phyloP scores from a whole-genome alignment of 1,140 invertebrate genomes.

The Lepeophtheirus salmonis region DNA sequence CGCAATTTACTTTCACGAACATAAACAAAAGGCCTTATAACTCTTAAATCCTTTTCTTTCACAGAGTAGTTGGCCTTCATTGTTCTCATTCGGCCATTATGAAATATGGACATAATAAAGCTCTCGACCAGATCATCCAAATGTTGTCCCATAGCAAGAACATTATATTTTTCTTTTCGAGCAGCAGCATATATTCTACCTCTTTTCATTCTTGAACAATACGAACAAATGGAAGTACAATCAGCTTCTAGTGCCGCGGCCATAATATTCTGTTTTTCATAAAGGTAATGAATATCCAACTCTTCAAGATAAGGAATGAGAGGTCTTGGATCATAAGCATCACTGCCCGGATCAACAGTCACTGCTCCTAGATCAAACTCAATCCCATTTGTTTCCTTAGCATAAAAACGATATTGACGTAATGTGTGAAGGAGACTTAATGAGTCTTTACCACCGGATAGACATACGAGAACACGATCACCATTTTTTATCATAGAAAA shows the following conservation, averaged over 20 bases:
- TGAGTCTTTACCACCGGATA: slow-evolving; percentile 63
- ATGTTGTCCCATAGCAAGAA: slow-evolving; percentile 64
- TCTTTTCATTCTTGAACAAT: slow-evolving; percentile 46
- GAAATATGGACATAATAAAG: slow-evolving; percentile 61
- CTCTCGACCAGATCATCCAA: slow-evolving; percentile 63
- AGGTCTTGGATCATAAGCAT: slow-evolving; percentile 42
- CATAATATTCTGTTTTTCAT: slow-evolving; percentile 29
- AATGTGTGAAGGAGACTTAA: slow-evolving; percentile 59
- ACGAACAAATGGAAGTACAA: slow-evolving; percentile 42
- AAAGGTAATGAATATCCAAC: slow-evolving; percentile 27
- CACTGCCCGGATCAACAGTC: slow-evolving; percentile 44
- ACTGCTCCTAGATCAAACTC: slow-evolving; percentile 53
- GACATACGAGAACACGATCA: slow-evolving; percentile 59
- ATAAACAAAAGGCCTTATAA: slow-evolving; percentile 70
- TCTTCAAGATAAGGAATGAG: slow-evolving; percentile 44
- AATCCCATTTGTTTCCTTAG: slow-evolving; percentile 44
- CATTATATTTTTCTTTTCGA: slow-evolving; percentile 54
- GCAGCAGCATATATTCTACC: slow-evolving; percentile 53
- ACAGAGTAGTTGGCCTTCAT: slow-evolving; percentile 60
- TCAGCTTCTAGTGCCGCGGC: slow-evolving; percentile 30
- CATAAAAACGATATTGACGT: slow-evolving; percentile 60
- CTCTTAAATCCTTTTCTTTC: slow-evolving; percentile 50
- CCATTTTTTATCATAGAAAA: slow-evolving; percentile 65
- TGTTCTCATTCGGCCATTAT: slow-evolving; percentile 52
- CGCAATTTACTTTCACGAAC: slow-evolving; percentile 52